These are phyloP conservation scores for Microctenopoma steveboyesi DNA, from an alignment of 2,797 vertebrate species.

Conservation along the genomic window DNA sequence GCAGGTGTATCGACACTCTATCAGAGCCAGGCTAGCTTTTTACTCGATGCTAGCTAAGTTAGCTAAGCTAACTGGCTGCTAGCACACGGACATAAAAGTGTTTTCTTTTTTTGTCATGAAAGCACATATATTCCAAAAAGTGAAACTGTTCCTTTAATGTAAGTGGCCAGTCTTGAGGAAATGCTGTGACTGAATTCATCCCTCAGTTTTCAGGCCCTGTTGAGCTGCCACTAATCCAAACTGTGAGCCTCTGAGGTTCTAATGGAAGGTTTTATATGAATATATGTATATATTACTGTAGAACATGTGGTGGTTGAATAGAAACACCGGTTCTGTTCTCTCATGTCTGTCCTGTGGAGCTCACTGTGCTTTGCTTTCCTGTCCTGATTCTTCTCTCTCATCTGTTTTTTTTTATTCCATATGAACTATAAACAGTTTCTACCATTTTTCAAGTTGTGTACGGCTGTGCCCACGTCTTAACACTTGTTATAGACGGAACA, in stretches of 20 bases:
- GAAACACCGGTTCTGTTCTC: constrained; percentile 43
- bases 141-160: background rate
- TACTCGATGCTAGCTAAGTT: background rate
- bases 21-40: background rate
- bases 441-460: constrained; percentile 50
- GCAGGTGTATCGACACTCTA: background rate
- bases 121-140: background rate
- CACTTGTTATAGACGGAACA: constrained; percentile 46
- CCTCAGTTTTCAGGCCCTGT: constrained; percentile 17
- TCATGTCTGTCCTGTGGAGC: constrained; percentile 70
- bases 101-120: background rate
- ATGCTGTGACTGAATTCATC: constrained; percentile 2
- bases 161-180: background rate
- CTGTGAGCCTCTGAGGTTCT: constrained; percentile 23
- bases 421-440: constrained; percentile 55
- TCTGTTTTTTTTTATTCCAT: constrained; percentile 30
- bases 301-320: constrained; percentile 45
- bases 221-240: constrained; percentile 27
- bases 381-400: constrained; percentile 10
- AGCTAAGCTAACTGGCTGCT: background rate
- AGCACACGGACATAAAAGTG: background rate
- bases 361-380: constrained; percentile 64
- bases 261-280: constrained; percentile 8
- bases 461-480: constrained; percentile 69
- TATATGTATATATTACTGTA: constrained; percentile 42